These are phyloP conservation scores for Phragmatobia fuliginosa DNA, from an alignment of 2,888 invertebrate genomes.

Conservation along the genomic window DNA sequence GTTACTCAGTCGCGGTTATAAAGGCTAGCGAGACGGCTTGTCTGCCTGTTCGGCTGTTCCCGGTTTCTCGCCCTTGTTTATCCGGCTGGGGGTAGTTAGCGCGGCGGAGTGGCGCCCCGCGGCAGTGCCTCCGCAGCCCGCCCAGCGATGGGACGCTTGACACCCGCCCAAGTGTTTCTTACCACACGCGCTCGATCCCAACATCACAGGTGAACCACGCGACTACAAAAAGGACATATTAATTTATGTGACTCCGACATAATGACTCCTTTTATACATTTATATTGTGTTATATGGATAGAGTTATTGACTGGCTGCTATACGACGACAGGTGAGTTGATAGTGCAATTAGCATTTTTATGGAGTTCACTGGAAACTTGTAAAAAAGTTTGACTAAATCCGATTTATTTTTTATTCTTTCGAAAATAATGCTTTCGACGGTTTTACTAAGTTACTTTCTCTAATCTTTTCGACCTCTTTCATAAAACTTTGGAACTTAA, in stretches of 20 bases:
- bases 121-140: slow-evolving; percentile 75
- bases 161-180: slow-evolving; percentile 60
- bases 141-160: slow-evolving; percentile 80
- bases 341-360: slow-evolving; percentile 79
- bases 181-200: slow-evolving; percentile 63
- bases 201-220: slow-evolving; percentile 73
- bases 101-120: slow-evolving; percentile 75
- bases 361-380: slow-evolving; percentile 68
- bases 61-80: slow-evolving; percentile 84
- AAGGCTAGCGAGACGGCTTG: slow-evolving; percentile 85
- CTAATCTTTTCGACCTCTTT: slow-evolving; percentile 19
- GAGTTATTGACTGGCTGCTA: slow-evolving; percentile 75
- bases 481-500: slow-evolving; percentile 15
- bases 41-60: slow-evolving; percentile 75
- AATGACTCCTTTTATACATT: slow-evolving; percentile 85
- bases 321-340: slow-evolving; percentile 80
- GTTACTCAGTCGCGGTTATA: slow-evolving; percentile 74
- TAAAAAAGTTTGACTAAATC: slow-evolving; percentile 65
- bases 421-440: slow-evolving; percentile 34
- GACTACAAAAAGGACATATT: slow-evolving; percentile 49
- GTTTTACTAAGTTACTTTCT: slow-evolving; percentile 21
- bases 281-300: slow-evolving; percentile 82
- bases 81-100: slow-evolving; percentile 78
- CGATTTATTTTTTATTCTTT: slow-evolving; percentile 50
- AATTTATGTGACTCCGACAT: slow-evolving; percentile 69